Base-by-base conservation (phyloP, 2,113 vertebrate genomes). In the Ciconia maguari region DNA sequence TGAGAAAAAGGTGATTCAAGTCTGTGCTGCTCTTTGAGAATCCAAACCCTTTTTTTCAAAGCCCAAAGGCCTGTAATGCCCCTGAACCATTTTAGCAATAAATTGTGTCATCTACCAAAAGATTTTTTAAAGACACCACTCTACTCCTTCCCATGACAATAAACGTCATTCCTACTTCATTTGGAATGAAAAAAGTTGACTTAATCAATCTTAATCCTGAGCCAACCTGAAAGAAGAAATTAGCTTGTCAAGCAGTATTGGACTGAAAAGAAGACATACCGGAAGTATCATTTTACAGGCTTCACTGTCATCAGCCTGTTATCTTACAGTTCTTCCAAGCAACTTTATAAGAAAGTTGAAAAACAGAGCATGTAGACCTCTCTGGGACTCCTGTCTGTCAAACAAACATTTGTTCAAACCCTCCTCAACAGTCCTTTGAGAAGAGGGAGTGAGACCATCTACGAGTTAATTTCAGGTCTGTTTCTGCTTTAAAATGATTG, bases 181-280 rank as follows among this genome's bases (percentile, higher is more conserved):
- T 64, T 79, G 36, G 48, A 88, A 71, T 48, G 65, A 87, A 60
- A 17, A 51, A 79, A 74, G 32, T 87, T 96, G 65, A 88, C 88
- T 93, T 92, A 85, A 92, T 91, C 4, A 14, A 72, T 93, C 85
- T 87, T 91, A 91, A 91, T 78, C 36, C 46, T 85, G 38, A 85
- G 6, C 41, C 65, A 91, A 57, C 20, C 29, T 90, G 52, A 74
- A 87, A 91, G 92, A 91, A 76, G 2, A 64, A 87, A 90, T 93
- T 85, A 79, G 65, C 64, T 71, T 88, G 32, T 85, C 70, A 85
- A 94, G 61, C 18, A 55, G 52, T 64, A 79, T 68, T 68, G 74
- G 57, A 69, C 36, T 72, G 38, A 64, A 89, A 52, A 52, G 30
- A 85, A n/a, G 36, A 74, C 21, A 19, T 27, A 51, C 6, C 17